phyloP scores from a whole-genome alignment of 2,113 vertebrate species.

The Zosterops pallidus region DNA sequence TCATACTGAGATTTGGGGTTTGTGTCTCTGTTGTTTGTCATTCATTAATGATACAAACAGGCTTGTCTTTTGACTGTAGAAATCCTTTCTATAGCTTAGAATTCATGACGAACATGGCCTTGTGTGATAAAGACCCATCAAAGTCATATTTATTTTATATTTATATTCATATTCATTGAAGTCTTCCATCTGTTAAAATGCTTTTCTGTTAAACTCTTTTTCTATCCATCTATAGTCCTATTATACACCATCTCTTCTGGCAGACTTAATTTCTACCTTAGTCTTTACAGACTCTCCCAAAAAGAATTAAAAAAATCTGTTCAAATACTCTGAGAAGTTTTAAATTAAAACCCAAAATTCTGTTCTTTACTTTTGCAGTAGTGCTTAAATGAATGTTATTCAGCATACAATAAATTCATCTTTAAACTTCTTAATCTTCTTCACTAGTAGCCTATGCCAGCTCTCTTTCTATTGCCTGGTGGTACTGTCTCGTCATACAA shows the following conservation, averaged over 20 bases:
- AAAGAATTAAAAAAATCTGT: conserved; percentile 8
- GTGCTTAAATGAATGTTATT: conserved; percentile 29
- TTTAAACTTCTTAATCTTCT: not conserved
- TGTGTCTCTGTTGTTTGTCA: conserved; percentile 40
- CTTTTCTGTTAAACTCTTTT: not conserved
- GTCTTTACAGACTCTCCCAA: not conserved
- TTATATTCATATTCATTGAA: conserved; percentile 50
- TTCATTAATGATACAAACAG: conserved; percentile 63
- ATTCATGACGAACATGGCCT: conserved; percentile 63
- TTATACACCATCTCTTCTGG: conserved; percentile 52
- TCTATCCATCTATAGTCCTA: not conserved
- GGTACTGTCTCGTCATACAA: not conserved
- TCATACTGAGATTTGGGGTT: conserved; percentile 13
- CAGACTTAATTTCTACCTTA: conserved; percentile 27
- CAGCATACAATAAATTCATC: not conserved
- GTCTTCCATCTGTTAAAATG: conserved; percentile 58
- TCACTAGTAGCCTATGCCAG: not conserved
- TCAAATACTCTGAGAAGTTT: conserved; percentile 50
- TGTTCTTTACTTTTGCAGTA: conserved; percentile 33
- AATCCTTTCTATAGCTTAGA: conserved; percentile 42
- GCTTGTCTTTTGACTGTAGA: conserved; percentile 58
- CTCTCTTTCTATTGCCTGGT: not conserved
- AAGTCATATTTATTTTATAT: conserved; percentile 65
- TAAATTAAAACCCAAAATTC: conserved; percentile 2
- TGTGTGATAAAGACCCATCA: conserved; percentile 66